A percentile compares a stretch with the other conserved stretches of the same genome.
phyloP scores from a whole-genome alignment of 2,888 invertebrate species.

The Deladenus siricidicola region DNA sequence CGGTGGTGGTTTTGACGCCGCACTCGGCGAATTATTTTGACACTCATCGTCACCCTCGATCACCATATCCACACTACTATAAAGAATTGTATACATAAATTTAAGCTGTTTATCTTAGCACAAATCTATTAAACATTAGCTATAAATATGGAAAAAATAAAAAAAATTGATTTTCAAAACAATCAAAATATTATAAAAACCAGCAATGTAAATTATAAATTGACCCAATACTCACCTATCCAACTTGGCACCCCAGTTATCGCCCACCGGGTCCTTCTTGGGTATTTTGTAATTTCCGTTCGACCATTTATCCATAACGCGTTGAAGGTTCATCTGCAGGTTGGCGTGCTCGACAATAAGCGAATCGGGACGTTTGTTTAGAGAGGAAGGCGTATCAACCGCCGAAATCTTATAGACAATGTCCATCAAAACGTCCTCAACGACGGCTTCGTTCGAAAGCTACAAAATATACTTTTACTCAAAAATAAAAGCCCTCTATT shows the following conservation, averaged over 20 bases:
- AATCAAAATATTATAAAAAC: neutral
- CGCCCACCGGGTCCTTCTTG: neutral
- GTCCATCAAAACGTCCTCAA: neutral
- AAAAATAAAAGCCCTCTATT: too few relatives aligned
- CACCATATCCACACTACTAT: neutral
- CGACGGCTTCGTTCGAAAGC: neutral
- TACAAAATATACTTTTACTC: too few relatives aligned
- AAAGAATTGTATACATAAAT: too few relatives aligned
- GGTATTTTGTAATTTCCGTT: conserved; percentile 1
- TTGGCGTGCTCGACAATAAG: neutral
- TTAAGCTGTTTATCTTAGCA: too few relatives aligned
- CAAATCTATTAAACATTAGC: too few relatives aligned
- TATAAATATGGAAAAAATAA: neutral
- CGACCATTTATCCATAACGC: neutral
- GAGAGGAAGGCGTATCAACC: neutral
- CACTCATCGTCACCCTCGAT: neutral
- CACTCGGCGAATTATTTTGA: neutral
- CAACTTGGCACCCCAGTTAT: neutral
- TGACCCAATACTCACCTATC: too few relatives aligned
- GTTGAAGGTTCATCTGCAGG: neutral
- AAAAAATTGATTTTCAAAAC: neutral
- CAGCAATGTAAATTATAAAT: too few relatives aligned
- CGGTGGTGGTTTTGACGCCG: neutral
- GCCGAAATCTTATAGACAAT: neutral
- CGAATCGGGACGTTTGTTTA: neutral